Conservation (phyloP, 2,888 invertebrate genomes). For the Nomada hirtipes region DNA sequence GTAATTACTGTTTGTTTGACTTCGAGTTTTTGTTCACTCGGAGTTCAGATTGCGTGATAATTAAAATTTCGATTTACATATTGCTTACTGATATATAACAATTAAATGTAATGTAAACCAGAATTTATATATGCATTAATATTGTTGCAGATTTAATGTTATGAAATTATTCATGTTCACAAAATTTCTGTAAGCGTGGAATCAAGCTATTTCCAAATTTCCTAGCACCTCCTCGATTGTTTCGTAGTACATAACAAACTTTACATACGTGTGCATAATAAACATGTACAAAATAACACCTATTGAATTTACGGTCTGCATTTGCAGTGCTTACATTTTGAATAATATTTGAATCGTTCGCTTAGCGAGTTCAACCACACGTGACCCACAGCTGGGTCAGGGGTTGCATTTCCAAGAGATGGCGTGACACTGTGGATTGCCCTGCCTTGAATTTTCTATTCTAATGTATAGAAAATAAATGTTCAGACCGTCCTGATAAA, state of each 20-base stretch:
- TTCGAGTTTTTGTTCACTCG: too few species aligned
- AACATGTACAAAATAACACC: too few species aligned
- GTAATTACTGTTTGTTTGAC: too few species aligned
- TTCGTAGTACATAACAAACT: too few species aligned
- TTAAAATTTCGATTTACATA: too few species aligned
- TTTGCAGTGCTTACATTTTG: background rate
- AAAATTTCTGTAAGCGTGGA: too few species aligned
- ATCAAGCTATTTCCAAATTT: too few species aligned
- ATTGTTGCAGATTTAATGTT: background rate
- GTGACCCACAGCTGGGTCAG: constrained; percentile 11
- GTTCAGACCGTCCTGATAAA: background rate
- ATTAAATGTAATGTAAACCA: background rate
- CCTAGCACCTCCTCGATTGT: too few species aligned
- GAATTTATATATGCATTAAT: background rate
- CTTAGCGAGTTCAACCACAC: constrained; percentile 7
- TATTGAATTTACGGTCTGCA: background rate
- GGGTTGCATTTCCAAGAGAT: constrained; percentile 11
- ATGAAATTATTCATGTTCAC: too few species aligned
- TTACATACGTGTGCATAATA: too few species aligned
- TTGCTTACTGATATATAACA: too few species aligned
- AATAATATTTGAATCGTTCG: constrained; percentile 3
- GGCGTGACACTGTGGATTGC: background rate
- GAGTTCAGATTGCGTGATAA: too few species aligned
- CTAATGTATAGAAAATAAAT: background rate
- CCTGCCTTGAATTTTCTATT: background rate